These are phyloP conservation scores for Pammene aurita DNA, from an alignment of 2,888 invertebrate species.

Conservation along the genomic window DNA sequence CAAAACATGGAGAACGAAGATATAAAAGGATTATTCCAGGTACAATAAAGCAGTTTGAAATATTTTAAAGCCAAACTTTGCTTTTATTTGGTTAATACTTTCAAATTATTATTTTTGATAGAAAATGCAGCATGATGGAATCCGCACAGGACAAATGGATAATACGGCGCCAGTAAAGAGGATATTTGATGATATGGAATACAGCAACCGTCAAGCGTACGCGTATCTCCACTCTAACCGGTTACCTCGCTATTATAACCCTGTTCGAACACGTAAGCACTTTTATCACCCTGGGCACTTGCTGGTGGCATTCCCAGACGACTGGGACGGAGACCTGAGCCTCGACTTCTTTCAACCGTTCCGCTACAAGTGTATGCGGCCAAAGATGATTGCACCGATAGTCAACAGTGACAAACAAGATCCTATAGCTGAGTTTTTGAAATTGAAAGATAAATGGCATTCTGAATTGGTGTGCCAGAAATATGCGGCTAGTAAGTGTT, in stretches of 20 bases:
- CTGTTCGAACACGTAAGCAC: conserved; percentile 50
- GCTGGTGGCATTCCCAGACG: conserved; percentile 60
- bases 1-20: conserved; percentile 15
- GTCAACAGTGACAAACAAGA: conserved; percentile 58
- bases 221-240: conserved; percentile 57
- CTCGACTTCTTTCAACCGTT: conserved; percentile 68
- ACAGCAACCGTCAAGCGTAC: conserved; percentile 57
- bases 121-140: conserved; percentile 40
- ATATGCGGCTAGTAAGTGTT: conserved; percentile 53
- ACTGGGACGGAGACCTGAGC: conserved; percentile 70
- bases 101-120: not conserved
- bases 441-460: conserved; percentile 64
- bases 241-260: conserved; percentile 49
- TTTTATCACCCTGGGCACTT: conserved; percentile 61
- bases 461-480: conserved; percentile 44
- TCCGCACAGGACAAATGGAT: conserved; percentile 58
- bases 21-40: not conserved
- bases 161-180: conserved; percentile 59
- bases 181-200: conserved; percentile 58
- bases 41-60: not conserved
- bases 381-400: conserved; percentile 63
- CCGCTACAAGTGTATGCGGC: conserved; percentile 63
- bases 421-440: conserved; percentile 63
- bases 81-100: not conserved
- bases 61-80: not conserved